Base-by-base conservation (phyloP, 23 tunicate species). In the Botrylloides violaceus region DNA sequence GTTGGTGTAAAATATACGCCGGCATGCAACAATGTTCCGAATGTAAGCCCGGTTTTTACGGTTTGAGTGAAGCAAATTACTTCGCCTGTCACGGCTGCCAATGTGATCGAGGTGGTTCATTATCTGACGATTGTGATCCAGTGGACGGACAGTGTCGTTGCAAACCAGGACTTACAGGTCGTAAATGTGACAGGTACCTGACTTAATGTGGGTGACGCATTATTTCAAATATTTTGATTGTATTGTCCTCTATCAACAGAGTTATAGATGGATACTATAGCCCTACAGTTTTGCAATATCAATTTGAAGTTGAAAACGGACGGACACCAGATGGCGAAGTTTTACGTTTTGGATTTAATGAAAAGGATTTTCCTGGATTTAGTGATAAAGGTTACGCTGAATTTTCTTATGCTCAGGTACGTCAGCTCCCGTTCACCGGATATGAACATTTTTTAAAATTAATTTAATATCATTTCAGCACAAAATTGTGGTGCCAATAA, bases 51-150 rank as follows among this genome's bases (percentile, higher is more conserved):
- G 99, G 99, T 37, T 94, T 94, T 61, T 94, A 62, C 43, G 76
- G 81, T 0, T 72, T 94, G 21, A 79, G 78, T 22, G 95, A 94
- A 62, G 71, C 49, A 33, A 82, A 94, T 81, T 94, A 94, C 71
- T 80, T 94, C 32, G 99, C 95, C 9, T 94, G 99, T 73, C 34
- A 53, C 2, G 66, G 85, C 32, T 94, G 99, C 38, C 68, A 81
- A 66, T 94, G 99, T 73, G 95, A 94, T 77, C 75, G 81, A 12
- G 99, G 99, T 22, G 99, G 99, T 15, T 76, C 99, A 0, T 62
- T 81, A 80, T 65, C 81, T 24, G 79, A 61, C 25, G 62, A 77
- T 25, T 94, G 99, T 55, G 79, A 94, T 61, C 66, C 71, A 57
- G 77, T 60, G 63, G 79, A 81, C 38, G 99, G 99, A 29, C 85